Percentiles rank a stretch among this genome's conserved stretches.
These are phyloP conservation scores for Camponotus vicinus DNA, from an alignment of 1,140 invertebrate genomes.

Conservation along the genomic window DNA sequence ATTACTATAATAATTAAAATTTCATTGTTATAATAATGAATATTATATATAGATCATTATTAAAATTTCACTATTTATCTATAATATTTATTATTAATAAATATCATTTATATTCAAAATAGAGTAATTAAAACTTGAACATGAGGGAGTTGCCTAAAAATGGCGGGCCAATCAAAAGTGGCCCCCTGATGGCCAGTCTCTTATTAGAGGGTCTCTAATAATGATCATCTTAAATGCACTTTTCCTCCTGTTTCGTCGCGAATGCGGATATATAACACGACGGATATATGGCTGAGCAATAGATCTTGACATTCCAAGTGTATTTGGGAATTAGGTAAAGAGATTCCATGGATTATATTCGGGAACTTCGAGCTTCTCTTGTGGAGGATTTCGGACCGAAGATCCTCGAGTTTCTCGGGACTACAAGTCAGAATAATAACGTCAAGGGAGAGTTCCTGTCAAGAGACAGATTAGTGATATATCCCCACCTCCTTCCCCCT, in stretches of 20 bases:
- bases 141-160: no score
- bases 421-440: constrained; percentile 54
- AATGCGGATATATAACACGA: constrained; percentile 41
- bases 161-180: no score
- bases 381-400: constrained; percentile 53
- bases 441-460: constrained; percentile 6
- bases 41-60: no score
- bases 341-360: constrained; percentile 63
- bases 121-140: no score
- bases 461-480: constrained; percentile 5
- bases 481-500: no score
- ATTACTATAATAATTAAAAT: no score
- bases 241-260: constrained; percentile 20
- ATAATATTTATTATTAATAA: no score
- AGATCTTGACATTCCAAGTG: constrained; percentile 53
- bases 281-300: constrained; percentile 18
- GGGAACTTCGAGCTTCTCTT: constrained; percentile 51
- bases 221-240: constrained; percentile 6
- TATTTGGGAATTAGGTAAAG: constrained; percentile 64
- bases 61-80: no score
- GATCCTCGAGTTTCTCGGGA: constrained; percentile 50
- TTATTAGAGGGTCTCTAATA: not conserved
- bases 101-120: no score
- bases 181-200: no score
- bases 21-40: no score